Evolutionary conservation across 2,888 invertebrate species (phyloP), one percentile per base, ranked within the genome.

Genomic region (Lacanobia wlatinum): DNA sequence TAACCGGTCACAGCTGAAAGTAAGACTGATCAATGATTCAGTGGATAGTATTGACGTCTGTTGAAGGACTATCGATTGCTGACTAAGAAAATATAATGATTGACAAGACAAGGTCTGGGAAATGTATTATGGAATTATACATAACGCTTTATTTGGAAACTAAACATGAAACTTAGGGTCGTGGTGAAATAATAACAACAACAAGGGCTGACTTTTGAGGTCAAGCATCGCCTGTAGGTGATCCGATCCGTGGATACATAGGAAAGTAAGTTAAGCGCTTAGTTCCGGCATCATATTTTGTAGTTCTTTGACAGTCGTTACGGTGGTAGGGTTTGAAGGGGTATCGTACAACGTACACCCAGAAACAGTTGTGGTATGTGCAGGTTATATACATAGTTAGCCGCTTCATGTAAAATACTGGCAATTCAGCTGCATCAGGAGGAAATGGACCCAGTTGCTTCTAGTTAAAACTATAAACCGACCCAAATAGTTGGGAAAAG

Each of bases 1-100:
- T 48, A 18, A 46, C 52, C 23, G 28, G 64, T 50, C 55, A 59
- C 59, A 28, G 58, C 23, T 73, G 78, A 77, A 66, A 78, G 77
- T 65, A 46, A 79, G 18, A 38, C 61, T 73, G 21, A 67, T 79
- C 23, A 56, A 79, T 81, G 48, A 71, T 76, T 71, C 81, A 81
- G 40, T n/a, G 21, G 52, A 64, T 18, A 34, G 50, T 23, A 62
- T 64, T 61, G 76, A 14, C 6, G n/a, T 21, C 52, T 50, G 18
- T 56, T 7, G 46, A 80, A 80, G 69, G 73, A 60, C 62, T 53
- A 82, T 77, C 62, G 72, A 81, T 58, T 56, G 38, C 50, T 21
- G 14, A 12, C 50, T 60, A n/a, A 38, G 56, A 53, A 66, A 66
- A 59, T 58, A 21, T 59, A 14, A 38, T 34, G 8, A 28, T 34